Base-by-base conservation (phyloP, 1,140 invertebrate species). In the Chelonus insularis region DNA sequence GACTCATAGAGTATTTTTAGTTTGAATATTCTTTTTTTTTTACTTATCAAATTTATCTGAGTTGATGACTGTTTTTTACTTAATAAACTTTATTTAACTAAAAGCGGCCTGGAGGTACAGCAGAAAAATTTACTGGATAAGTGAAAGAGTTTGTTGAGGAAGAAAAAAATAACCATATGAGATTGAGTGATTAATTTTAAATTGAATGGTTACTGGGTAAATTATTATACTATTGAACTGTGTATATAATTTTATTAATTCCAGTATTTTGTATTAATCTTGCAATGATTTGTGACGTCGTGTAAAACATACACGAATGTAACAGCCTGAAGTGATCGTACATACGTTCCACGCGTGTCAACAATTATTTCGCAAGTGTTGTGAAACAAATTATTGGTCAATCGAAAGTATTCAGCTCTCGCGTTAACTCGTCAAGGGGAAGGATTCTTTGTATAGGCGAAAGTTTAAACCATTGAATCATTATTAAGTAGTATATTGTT, bases 291-390 rank as follows among this genome's bases (percentile, higher is more conserved):
- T 43, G 41, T 43, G 48, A 48, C 48, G 29, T 51, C 21, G 29
- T 7, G 16, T 12, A 21, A 11, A 34, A 23, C n/a, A 52, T 11
- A 52, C 29, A 32, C 11, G 23, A 52, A 6, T 32, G 25, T 32
- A 20, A 34, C 34, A 21, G 25, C 25, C 39, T 11, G 14, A 20
- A 18, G 29, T 37, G 50, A 34, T 20, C 14, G 52, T 55, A 37
- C 34, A 55, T 55, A 55, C 32, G 29, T 29, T 39, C n/a, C 36
- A 37, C 52, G 52, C 52, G 52, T 55, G 52, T 55, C 52, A 55
- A 36, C 29, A 55, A 55, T 55, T 32, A 55, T 55, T 55, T 55
- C 52, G 36, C 52, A 55, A 55, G 52, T 55, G 34, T 55, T 55
- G 52, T 34, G 52, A 55, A 55, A 55, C 52, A 16, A 37, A 55